Evolutionary conservation across 2,888 invertebrate genomes (phyloP).

Genomic region (Papilio elwesi): DNA sequence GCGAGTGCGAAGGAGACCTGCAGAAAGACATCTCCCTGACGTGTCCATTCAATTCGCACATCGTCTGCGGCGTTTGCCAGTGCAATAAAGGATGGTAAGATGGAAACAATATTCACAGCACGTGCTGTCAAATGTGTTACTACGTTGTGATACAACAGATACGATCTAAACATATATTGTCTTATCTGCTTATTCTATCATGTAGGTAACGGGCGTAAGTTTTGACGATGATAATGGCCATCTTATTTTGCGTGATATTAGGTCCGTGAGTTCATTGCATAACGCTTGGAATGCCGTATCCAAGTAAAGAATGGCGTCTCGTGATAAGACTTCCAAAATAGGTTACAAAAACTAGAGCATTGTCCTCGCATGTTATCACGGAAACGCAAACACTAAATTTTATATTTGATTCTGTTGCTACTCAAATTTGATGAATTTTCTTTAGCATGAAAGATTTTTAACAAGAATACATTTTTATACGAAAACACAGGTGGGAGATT

Average conservation of each 20-base stretch:
- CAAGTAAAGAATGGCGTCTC: constrained; percentile 9
- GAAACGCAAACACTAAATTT: background rate
- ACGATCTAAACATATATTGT: background rate
- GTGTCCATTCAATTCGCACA: constrained; percentile 82
- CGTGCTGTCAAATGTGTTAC: background rate
- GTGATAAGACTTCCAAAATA: constrained; percentile 23
- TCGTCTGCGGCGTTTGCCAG: constrained; percentile 86
- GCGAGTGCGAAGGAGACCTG: constrained; percentile 82
- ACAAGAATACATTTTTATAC: too few species aligned
- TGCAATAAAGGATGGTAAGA: constrained; percentile 86
- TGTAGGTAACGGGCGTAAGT: background rate
- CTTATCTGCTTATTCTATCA: too few species aligned
- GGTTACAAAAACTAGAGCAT: constrained; percentile 20
- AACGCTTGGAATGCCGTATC: constrained; percentile 20
- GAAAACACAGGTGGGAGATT: too few species aligned
- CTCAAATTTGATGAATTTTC: too few species aligned
- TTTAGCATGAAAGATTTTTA: too few species aligned
- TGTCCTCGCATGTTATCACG: constrained; percentile 3
- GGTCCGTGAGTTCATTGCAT: background rate
- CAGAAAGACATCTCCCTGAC: constrained; percentile 59
- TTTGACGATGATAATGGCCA: background rate
- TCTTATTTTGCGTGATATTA: background rate
- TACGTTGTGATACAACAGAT: too few species aligned
- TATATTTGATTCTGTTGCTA: too few species aligned
- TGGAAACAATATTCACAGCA: background rate